Conservation (phyloP, 1,140 invertebrate species). For the Solen grandis region DNA sequence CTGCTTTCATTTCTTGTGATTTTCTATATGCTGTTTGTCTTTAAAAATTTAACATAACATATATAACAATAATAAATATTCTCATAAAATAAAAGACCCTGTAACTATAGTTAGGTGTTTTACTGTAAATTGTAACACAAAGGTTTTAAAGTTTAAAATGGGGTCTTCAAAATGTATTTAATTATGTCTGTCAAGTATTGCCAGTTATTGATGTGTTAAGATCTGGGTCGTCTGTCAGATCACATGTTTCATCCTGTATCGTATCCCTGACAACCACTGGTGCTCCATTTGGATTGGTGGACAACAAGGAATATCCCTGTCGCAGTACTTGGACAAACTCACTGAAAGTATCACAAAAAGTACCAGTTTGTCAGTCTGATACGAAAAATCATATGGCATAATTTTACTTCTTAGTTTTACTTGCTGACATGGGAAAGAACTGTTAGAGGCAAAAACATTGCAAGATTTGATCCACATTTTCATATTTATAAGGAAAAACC, state of each 20-base stretch:
- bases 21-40: too few species aligned
- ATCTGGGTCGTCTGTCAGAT: not conserved
- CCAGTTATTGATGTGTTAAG: not conserved
- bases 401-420: too few species aligned
- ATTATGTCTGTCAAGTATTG: not conserved
- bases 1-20: too few species aligned
- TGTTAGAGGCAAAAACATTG: not conserved
- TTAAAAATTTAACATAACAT: too few species aligned
- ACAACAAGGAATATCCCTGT: constrained; percentile 48
- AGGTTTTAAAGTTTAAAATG: not conserved
- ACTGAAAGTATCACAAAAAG: constrained; percentile 47
- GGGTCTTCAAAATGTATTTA: not conserved
- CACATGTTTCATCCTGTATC: constrained; percentile 48
- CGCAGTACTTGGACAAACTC: constrained; percentile 53
- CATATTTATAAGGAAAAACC: not conserved
- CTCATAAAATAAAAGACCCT: too few species aligned
- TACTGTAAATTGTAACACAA: not conserved
- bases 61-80: too few species aligned
- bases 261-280: constrained; percentile 62
- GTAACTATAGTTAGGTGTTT: not conserved
- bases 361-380: not conserved
- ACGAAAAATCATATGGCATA: too few species aligned
- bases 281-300: constrained; percentile 16
- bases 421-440: not conserved
- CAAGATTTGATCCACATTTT: not conserved